Evolutionary conservation across 2,113 vertebrate species (phyloP).

Genomic region (Urocynchramus pylzowi): DNA sequence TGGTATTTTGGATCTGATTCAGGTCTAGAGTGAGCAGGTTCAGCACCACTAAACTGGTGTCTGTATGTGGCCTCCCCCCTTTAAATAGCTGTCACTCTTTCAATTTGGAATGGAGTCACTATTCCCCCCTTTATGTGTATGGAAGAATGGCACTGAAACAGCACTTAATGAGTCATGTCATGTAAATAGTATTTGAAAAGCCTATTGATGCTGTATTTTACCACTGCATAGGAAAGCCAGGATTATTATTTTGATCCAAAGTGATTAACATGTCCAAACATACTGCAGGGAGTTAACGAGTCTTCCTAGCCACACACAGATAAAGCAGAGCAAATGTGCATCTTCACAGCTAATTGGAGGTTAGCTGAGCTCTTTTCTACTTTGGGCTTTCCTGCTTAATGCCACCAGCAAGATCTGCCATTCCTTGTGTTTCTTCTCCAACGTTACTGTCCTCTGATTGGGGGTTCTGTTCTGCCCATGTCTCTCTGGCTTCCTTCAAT

Average conservation of each 20-base stretch:
- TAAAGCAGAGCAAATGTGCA: neutral
- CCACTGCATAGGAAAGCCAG: neutral
- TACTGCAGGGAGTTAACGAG: neutral
- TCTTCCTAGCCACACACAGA: neutral
- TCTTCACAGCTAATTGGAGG: neutral
- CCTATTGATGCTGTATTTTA: neutral
- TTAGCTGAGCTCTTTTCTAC: neutral
- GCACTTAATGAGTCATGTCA: neutral
- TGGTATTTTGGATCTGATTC: neutral
- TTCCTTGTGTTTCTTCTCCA: neutral
- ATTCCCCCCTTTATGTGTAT: neutral
- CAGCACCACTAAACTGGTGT: neutral
- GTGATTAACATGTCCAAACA: neutral
- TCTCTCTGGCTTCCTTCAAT: neutral
- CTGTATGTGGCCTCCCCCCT: neutral
- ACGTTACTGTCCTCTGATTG: neutral
- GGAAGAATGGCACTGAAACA: neutral
- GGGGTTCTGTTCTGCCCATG: neutral
- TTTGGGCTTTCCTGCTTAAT: neutral
- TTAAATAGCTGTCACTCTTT: neutral
- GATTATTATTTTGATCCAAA: neutral
- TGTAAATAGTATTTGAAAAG: neutral
- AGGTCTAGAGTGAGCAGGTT: neutral
- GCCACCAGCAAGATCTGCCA: fast-evolving
- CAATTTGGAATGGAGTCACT: neutral